Percentiles rank a stretch among this genome's conserved stretches.
phyloP scores from a whole-genome alignment of 2,113 vertebrate species.

The Callocephalon fimbriatum region DNA sequence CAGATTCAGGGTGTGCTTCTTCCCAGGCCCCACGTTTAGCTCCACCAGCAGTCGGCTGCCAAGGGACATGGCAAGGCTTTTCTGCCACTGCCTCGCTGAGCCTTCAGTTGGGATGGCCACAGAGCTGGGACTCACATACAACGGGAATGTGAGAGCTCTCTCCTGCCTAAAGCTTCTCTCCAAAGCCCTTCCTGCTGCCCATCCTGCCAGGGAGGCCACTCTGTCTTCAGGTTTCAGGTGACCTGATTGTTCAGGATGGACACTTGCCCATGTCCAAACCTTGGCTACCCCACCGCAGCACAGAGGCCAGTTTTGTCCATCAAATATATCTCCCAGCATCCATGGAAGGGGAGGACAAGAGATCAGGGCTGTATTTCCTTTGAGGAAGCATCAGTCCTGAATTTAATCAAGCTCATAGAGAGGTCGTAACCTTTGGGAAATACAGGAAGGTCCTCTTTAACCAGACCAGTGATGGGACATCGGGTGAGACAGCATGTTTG shows the following conservation, averaged over 20 bases:
- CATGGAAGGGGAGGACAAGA: background rate
- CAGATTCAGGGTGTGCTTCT: background rate
- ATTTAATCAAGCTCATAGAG: background rate
- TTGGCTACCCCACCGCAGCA: rapidly evolving
- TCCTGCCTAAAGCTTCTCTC: background rate
- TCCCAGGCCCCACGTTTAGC: background rate
- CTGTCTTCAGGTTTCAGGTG: background rate
- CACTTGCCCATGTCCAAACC: rapidly evolving
- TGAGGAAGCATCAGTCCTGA: background rate
- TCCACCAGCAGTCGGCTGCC: background rate
- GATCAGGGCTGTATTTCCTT: background rate
- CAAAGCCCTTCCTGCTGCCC: background rate
- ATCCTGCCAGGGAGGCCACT: rapidly evolving
- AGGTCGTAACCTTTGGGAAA: background rate
- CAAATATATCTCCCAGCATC: background rate
- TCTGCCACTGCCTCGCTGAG: background rate
- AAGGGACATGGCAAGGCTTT: background rate
- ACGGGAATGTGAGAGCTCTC: background rate
- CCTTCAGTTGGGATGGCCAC: rapidly evolving
- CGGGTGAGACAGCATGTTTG: rapidly evolving
- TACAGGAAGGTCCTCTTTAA: background rate
- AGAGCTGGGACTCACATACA: background rate
- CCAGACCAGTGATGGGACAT: background rate
- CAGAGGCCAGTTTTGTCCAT: background rate
- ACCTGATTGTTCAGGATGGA: background rate